Evolutionary conservation across 2,888 invertebrate genomes (phyloP), one percentile per base, ranked within the genome.

Genomic region (Gerris lacustris): DNA sequence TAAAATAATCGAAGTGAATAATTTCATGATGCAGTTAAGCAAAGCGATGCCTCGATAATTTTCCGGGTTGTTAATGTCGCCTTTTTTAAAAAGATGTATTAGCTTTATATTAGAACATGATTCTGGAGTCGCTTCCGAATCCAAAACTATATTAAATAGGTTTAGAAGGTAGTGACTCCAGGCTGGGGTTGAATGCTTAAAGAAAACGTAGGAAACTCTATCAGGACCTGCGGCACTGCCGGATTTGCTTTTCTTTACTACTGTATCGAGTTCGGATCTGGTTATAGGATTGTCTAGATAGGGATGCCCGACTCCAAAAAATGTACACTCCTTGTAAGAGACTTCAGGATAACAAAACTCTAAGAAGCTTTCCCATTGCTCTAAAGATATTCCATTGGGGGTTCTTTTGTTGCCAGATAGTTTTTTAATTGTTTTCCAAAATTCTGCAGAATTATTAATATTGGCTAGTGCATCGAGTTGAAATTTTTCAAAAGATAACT

Each of bases 191-290:
- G 6, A 5, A 15, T 15, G 43, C 17, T 44, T 5, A 55, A 68
- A 44, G n/a, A 68, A 70, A 1, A 62, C 70, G 62, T 67, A 43
- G 15, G 44, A 43, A 44, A 68, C 18, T 31, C n/a, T 44, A 55
- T 70, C 70, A 15, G 68, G 63, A 9, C 70, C 70, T 6, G 70
- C 67, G 9, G 70, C 67, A 43, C 67, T 70, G 5, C 63, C 63
- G 15, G n/a, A 44, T 66, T 69, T 69, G 43, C 69, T 9, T 9
- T 17, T 45, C 9, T n/a, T 55, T n/a, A 69, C 43, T 45, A 66
- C 64, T 11, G n/a, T 31, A 6, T n/a, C 17, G 11, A 69, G 44
- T 44, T 69, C 69, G 31, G 31, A 17, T 9, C 64, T 43, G 5
- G 43, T 2, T 15, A 66, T 44, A 6, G 18, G 66, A 15, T 44